Base-by-base conservation (phyloP, 2,797 vertebrate species). In the Otus scops region DNA sequence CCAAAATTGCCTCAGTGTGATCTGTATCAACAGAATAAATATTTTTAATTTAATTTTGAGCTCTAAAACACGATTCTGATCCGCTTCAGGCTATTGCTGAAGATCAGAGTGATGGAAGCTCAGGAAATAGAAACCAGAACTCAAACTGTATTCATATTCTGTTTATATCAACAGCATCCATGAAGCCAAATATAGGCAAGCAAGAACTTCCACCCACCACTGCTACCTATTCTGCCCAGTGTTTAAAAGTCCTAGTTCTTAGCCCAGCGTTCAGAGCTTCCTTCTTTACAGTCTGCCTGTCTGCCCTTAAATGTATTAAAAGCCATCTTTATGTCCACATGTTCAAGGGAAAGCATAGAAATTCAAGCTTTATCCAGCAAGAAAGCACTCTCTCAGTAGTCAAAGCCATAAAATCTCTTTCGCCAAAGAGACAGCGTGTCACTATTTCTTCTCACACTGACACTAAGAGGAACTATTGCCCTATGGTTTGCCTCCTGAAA, bases 11-110 rank as follows among this genome's bases (percentile, higher is more conserved):
- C 27, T 63, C 22, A 11, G 7, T 60, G 14, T 36, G 36, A 75
- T 67, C 17, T 26, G 7, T n/a, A 75, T 53, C 0, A 0, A 61
- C 1, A 2, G 8, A 64, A 32, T 51, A 80, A 85, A 39, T 59
- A 34, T 22, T 79, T 85, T 75, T 43, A 64, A 19, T 78, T 90
- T 30, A 56, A 64, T 54, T 89, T 88, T 77, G 34, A 71, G 8
- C 10, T 75, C 14, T 68, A 75, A 93, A 87, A 74, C 4, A 2
- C 39, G 24, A 81, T 75, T 8, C 21, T 54, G 30, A 45, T 63
- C n/a, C 1, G 1, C 17, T 63, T 91, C 39, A 59, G 74, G 11
- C 21, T 81, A 24, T 48, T 70, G 36, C 18, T 82, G 65, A 82
- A 71, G 45, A 78, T 51, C 43, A 85, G 36, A n/a, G 2, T 19